Evolutionary conservation across 37 sponge, comb jelly and placozoan species (phyloP).

Genomic region (Dysidea cf. avara): DNA sequence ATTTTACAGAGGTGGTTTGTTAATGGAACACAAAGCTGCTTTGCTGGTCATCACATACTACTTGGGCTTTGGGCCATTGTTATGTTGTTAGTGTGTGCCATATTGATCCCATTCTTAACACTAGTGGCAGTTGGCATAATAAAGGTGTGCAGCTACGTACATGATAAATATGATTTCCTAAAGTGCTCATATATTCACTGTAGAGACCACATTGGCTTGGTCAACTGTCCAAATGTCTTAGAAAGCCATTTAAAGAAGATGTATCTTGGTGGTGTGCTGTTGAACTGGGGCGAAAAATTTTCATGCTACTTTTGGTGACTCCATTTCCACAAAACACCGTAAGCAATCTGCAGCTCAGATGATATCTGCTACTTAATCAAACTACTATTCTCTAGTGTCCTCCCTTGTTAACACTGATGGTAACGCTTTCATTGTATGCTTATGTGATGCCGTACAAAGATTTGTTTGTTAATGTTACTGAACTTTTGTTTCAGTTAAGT

Average conservation of each 20-base stretch:
- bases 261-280: conserved; percentile 51
- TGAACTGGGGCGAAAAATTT: conserved; percentile 50
- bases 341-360: background rate
- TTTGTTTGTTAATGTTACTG: conserved; percentile 22
- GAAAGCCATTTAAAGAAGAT: conserved; percentile 25
- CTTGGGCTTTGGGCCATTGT: conserved; percentile 53
- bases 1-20: conserved; percentile 56
- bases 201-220: conserved; percentile 11
- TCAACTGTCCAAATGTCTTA: background rate
- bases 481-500: conserved; percentile 18
- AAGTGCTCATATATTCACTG: too few relatives aligned
- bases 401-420: background rate
- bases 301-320: conserved; percentile 43
- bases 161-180: too few relatives aligned
- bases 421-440: conserved; percentile 9
- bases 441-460: conserved; percentile 39
- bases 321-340: conserved; percentile 62
- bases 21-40: conserved; percentile 45
- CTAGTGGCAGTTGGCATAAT: too few relatives aligned
- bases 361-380: background rate
- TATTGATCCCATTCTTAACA: conserved; percentile 12
- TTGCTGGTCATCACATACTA: conserved; percentile 59
- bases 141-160: too few relatives aligned
- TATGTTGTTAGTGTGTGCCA: conserved; percentile 18
- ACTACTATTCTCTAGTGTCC: conserved; percentile 31